Evolutionary conservation across 2,888 invertebrate species (phyloP).

Genomic region (Coelinius sp.): DNA sequence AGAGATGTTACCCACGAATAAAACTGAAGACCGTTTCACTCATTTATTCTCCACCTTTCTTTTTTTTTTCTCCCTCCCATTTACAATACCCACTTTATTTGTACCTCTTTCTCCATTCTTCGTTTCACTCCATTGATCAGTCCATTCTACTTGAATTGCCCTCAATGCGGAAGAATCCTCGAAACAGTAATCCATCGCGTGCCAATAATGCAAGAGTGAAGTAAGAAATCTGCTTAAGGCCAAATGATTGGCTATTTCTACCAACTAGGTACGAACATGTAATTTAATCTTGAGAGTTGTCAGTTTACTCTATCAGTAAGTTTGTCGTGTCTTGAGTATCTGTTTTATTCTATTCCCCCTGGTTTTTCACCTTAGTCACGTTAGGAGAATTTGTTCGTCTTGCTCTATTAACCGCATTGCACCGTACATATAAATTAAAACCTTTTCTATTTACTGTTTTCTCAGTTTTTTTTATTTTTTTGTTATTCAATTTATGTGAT

Average conservation of each 20-base stretch:
- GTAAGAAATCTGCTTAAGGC: slow-evolving; percentile 24
- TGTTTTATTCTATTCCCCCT: slow-evolving; percentile 29
- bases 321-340: slow-evolving; percentile 36
- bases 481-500: background rate
- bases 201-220: slow-evolving; percentile 18
- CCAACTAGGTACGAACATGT: slow-evolving; percentile 35
- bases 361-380: slow-evolving; percentile 19
- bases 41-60: slow-evolving; percentile 23
- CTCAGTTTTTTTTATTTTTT: background rate
- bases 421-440: background rate
- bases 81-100: slow-evolving; percentile 12
- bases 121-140: slow-evolving; percentile 37
- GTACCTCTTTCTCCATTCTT: slow-evolving; percentile 22
- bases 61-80: background rate
- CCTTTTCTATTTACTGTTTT: background rate
- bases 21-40: slow-evolving; percentile 20
- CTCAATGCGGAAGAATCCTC: slow-evolving; percentile 12
- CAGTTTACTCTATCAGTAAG: slow-evolving; percentile 42
- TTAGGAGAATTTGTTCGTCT: slow-evolving; percentile 18
- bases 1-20: slow-evolving; percentile 3
- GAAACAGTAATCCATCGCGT: slow-evolving; percentile 17
- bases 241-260: slow-evolving; percentile 17
- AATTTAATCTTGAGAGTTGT: slow-evolving; percentile 43
- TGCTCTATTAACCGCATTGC: slow-evolving; percentile 36
- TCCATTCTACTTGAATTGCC: slow-evolving; percentile 26